Base-by-base conservation (phyloP, 2,797 vertebrate genomes). In the Xiphophorus birchmanni region DNA sequence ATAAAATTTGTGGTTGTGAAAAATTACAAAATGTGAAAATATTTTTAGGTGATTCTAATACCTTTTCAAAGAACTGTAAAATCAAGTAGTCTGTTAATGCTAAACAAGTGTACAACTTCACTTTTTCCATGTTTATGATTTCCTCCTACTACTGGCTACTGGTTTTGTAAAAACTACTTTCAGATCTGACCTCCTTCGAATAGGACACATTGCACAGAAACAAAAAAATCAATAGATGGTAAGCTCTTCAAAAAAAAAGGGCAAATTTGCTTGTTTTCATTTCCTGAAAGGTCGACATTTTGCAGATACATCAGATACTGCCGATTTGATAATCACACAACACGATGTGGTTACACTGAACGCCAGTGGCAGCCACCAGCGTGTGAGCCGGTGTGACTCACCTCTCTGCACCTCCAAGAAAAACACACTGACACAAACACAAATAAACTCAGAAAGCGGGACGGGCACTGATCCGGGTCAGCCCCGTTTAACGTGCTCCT, bases 321-420 rank as follows among this genome's bases (percentile, higher is more conserved):
- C 81, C 83, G 75, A 84, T 93, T 88, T 87, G 82, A 74, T 82
- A 86, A 84, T 90, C 85, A 81, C 91, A 90, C 90, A 86, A 88
- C 85, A 83, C 40, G 77, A 79, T 82, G 83, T 88, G 58, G 15
- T 80, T 60, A 83, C 81, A 82, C 77, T 54, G 73, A 88, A 32
- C 9, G 80, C 42, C 72, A 80, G 76, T 47, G 78, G 82, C 85
- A 82, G 89, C 87, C 88, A 82, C 76, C 82, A 83, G 88, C 85
- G 78, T 83, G 76, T 52, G 71, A 89, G 89, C 78, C n/a, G 71
- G 76, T 81, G 80, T 94, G 92, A 95, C 83, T 93, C 91, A 93
- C 90, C 87, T 91, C 84, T 84, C 86, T 77, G 86, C 89, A 92
- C 86, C 87, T 88, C 83, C 15, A 15, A 83, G 83, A 86, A 88